Percentiles rank a stretch among this genome's conserved stretches.
These are phyloP conservation scores for Anniella stebbinsi DNA, from an alignment of 2,797 vertebrate genomes.

Conservation along the genomic window DNA sequence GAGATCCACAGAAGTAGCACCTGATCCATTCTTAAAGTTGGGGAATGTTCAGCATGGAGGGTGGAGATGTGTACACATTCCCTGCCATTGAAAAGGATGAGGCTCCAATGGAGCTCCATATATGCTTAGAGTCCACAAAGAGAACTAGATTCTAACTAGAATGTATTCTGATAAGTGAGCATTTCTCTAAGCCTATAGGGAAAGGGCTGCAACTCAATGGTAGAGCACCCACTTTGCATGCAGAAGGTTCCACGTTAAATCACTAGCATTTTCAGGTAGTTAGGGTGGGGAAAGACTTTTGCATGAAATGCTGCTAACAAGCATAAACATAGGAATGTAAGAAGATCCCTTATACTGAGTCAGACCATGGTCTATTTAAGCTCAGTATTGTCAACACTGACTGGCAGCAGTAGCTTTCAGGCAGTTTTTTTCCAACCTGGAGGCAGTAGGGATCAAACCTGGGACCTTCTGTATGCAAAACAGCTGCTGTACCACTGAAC, in stretches of 20 bases:
- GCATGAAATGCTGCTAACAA: too few relatives aligned
- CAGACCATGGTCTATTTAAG: too few relatives aligned
- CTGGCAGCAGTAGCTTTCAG: too few relatives aligned
- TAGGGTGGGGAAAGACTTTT: not conserved
- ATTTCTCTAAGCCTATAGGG: not conserved
- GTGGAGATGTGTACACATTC: not conserved
- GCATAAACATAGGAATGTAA: too few relatives aligned
- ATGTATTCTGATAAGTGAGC: not conserved
- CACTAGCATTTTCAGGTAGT: not conserved
- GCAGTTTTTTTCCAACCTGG: too few relatives aligned
- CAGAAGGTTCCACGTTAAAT: not conserved
- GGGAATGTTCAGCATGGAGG: not conserved
- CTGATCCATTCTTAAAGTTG: not conserved
- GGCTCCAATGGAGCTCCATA: not conserved
- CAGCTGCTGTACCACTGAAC: too few relatives aligned
- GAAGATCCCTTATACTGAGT: too few relatives aligned
- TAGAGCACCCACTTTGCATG: not conserved
- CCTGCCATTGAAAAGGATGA: not conserved
- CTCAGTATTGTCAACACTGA: too few relatives aligned
- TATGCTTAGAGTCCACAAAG: not conserved
- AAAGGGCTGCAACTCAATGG: not conserved
- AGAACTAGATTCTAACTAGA: not conserved
- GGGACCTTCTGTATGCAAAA: too few relatives aligned
- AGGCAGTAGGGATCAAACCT: too few relatives aligned
- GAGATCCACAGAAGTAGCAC: not conserved